Base-by-base conservation (phyloP, 2,113 vertebrate species). In the Neolamprologus brichardi region DNA sequence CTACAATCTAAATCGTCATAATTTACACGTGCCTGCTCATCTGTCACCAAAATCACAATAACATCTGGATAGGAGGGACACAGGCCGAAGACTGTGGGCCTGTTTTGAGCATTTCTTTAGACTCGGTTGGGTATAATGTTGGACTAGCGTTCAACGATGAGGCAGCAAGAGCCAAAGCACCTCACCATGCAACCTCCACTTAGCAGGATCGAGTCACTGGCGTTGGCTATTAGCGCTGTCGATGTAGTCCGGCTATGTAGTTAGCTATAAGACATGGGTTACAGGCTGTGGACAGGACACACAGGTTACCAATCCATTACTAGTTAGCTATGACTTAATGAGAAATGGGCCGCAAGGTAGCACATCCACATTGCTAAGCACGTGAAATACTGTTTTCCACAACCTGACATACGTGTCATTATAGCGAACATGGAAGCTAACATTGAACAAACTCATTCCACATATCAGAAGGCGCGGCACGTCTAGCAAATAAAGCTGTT, bases 341-440 rank as follows among this genome's bases (percentile, higher is more conserved):
- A 85, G 37, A 85, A 10, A 89, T 9, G 84, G 91, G 92, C 93
- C 93, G 89, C n/a, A 25, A 46, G 17, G 20, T 89, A 88, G 84
- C 83, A 84, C 15, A 79, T 82, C 84, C 41, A 52, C 84, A 51
- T 11, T 10, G 72, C 79, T 72, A 58, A 54, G 17, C 49, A 84
- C 80, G 28, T 34, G 52, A 56, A 53, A 72, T 18, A 58, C 7
- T 30, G 6, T 12, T 46, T 84, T 89, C 30, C 37, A 23, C 53
- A 67, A 41, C 49, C 41, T 83, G 77, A 83, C 91, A 85, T 70
- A 28, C 15, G 13, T 84, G 92, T 37, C 84, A 92, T 58, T 70
- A 6, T 5, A 46, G 62, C 3, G 13, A 32, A 39, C 32, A 3
- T 51, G 41, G 17, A 41, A 4, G 53, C 44, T 25, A 32, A 54